A percentile compares a stretch with the other conserved stretches of the same genome.
These are phyloP conservation scores for Brenthis hecate DNA, from an alignment of 2,888 invertebrate genomes.

Conservation along the genomic window DNA sequence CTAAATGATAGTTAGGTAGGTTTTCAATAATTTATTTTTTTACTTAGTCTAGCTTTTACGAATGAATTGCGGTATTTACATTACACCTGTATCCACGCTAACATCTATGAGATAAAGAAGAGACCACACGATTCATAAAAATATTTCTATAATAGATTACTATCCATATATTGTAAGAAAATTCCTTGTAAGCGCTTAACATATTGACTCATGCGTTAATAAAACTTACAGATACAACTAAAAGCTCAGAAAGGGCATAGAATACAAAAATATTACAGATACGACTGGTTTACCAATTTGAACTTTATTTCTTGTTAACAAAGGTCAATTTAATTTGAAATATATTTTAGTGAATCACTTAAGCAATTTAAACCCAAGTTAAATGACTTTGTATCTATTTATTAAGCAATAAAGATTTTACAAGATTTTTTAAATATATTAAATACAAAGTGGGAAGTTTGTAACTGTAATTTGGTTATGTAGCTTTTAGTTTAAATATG, in stretches of 20 bases:
- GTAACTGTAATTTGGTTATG: constrained; percentile 1
- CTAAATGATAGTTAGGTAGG: neutral
- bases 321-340: neutral
- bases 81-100: neutral
- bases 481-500: neutral
- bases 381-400: constrained; percentile 50
- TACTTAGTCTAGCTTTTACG: neutral
- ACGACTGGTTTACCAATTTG: neutral
- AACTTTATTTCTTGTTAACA: neutral
- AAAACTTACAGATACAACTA: constrained; percentile 37
- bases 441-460: neutral
- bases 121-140: neutral
- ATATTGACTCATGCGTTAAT: constrained; percentile 38
- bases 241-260: constrained; percentile 29
- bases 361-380: constrained; percentile 44
- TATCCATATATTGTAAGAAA: constrained; percentile 18
- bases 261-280: constrained; percentile 7
- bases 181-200: constrained; percentile 22
- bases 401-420: constrained; percentile 52
- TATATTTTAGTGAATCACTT: constrained; percentile 27
- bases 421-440: constrained; percentile 39
- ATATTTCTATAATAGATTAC: constrained; percentile 1
- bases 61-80: neutral
- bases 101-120: neutral
- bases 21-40: neutral